A percentile compares a stretch with the other conserved stretches of the same genome.
Conservation (phyloP, 2,797 vertebrate genomes). For the Malurus leucopterus region DNA sequence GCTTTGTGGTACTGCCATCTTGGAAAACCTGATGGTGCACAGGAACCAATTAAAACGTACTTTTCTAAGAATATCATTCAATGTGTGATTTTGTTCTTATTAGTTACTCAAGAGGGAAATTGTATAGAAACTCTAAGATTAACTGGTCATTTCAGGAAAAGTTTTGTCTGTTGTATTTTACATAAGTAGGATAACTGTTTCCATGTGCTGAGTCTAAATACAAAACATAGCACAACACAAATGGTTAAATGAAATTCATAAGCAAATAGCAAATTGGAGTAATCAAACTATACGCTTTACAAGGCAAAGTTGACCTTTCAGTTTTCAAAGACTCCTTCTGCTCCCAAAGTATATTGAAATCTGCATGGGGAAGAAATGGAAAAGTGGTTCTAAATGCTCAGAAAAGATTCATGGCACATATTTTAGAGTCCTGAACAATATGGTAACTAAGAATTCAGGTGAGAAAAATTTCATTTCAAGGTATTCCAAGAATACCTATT, state of each 20-base stretch:
- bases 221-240: not conserved
- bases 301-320: not conserved
- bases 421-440: not conserved
- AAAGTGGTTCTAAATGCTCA: not conserved
- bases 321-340: not conserved
- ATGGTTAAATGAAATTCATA: not conserved
- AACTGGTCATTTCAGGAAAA: constrained; percentile 28
- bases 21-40: constrained; percentile 52
- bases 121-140: not conserved
- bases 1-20: constrained; percentile 23
- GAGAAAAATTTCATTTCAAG: not conserved
- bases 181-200: not conserved
- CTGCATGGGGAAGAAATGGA: too few relatives aligned
- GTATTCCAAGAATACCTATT: not conserved
- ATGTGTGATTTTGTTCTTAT: constrained; percentile 47
- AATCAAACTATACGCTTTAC: not conserved
- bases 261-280: not conserved
- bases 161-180: not conserved
- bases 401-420: not conserved
- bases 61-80: constrained; percentile 40
- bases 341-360: not conserved
- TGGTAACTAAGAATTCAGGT: not conserved
- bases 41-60: constrained; percentile 59
- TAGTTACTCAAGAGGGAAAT: constrained; percentile 42
- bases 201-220: constrained; percentile 2